A percentile compares a stretch with the other conserved stretches of the same genome.
phyloP scores from a whole-genome alignment of 37 sponge, comb jelly and placozoan species.

The Ephydatia muelleri region DNA sequence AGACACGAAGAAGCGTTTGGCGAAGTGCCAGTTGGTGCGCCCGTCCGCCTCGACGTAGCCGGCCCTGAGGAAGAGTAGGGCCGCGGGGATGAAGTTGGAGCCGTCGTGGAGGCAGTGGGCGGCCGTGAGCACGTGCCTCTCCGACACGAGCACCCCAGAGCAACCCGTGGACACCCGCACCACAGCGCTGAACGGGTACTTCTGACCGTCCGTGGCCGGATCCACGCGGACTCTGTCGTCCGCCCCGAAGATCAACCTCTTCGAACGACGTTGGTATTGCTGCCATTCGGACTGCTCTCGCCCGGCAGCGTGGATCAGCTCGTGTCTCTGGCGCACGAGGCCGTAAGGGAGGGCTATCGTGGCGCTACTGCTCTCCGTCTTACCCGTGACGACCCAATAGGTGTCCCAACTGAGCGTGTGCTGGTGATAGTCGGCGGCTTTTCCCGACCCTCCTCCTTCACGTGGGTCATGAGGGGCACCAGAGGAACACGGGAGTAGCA shows the following conservation, averaged over 20 bases:
- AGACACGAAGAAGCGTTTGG: conserved; percentile 57
- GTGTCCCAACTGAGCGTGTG: conserved; percentile 45
- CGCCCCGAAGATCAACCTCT: conserved; percentile 60
- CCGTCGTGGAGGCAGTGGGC: conserved; percentile 89
- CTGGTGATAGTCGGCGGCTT: background rate
- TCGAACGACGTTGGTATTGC: conserved; percentile 16
- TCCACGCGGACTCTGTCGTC: conserved; percentile 72
- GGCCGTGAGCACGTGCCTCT: conserved; percentile 74
- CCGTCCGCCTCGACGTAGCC: conserved; percentile 45
- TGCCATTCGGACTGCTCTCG: background rate
- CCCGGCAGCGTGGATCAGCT: background rate
- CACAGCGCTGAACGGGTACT: conserved; percentile 69
- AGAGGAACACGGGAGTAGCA: too few species aligned
- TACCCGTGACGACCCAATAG: conserved; percentile 21
- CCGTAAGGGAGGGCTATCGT: conserved; percentile 1
- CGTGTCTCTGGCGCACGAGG: background rate
- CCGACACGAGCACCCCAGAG: conserved; percentile 66
- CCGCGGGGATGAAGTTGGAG: conserved; percentile 28
- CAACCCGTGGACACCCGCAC: conserved; percentile 87
- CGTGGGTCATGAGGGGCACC: too few species aligned
- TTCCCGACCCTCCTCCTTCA: background rate
- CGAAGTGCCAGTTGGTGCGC: conserved; percentile 43
- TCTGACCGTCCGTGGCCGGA: conserved; percentile 45
- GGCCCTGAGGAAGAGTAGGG: conserved; percentile 45
- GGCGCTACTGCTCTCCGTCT: background rate